A percentile compares a stretch with the other conserved stretches of the same genome.
These are phyloP conservation scores for Origma solitaria DNA, from an alignment of 2,113 vertebrate genomes.

Conservation along the genomic window DNA sequence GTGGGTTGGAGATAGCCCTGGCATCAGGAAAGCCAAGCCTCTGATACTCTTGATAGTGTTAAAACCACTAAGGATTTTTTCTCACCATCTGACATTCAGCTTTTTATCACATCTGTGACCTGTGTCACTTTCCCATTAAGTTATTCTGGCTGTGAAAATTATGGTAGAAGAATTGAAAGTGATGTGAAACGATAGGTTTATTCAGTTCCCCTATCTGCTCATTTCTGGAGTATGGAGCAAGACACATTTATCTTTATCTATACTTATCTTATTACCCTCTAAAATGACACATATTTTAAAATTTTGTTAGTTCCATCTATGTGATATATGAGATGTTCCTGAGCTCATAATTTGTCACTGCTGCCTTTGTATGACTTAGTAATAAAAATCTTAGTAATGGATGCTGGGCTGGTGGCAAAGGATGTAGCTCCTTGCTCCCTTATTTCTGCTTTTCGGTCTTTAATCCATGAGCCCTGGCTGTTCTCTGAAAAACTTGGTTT, in stretches of 20 bases:
- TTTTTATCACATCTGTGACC: background rate
- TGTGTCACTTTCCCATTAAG: background rate
- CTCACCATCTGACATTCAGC: background rate
- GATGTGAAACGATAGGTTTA: background rate
- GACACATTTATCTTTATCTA: background rate
- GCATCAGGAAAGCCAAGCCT: background rate
- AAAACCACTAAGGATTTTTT: background rate
- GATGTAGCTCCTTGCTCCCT: background rate
- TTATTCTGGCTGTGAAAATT: background rate
- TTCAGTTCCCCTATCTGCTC: background rate
- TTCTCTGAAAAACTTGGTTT: background rate
- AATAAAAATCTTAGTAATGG: background rate
- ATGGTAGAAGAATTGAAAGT: background rate
- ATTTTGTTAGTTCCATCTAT: background rate
- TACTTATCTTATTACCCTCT: background rate
- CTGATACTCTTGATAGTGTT: background rate
- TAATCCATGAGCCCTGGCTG: background rate
- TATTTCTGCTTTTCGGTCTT: background rate
- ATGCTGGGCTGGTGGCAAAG: background rate
- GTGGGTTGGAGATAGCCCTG: background rate
- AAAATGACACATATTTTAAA: background rate
- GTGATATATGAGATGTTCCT: background rate
- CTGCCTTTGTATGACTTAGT: background rate
- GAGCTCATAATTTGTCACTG: background rate
- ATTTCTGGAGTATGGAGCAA: background rate